Evolutionary conservation across 1,140 invertebrate genomes (phyloP), one percentile per base, ranked within the genome.

Genomic region (Philotrypesis tridentata): DNA sequence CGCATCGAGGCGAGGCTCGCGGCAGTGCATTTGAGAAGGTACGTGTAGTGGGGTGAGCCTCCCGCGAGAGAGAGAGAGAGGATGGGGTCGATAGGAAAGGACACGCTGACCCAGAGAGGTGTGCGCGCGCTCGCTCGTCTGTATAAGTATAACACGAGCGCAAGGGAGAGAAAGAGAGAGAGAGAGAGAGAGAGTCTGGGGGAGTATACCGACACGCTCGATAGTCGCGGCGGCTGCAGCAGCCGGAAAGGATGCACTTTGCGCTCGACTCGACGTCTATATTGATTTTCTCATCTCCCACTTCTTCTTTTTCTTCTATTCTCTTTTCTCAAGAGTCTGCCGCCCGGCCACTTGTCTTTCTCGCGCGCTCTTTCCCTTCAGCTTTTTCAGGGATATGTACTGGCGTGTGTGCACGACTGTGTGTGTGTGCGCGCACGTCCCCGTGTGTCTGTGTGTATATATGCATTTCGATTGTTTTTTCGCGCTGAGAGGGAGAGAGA

Each of bases 51-150:
- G 23, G 61, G 23, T 3, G 61, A 63, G 61, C 9, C 27, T 25
- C 25, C 25, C 61, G 27, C 61, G 61, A 3, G 55, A n/a, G 55
- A 27, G 23, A 25, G 61, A 3, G 55, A n/a, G 55, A 27, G 23
- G 61, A 65, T 65, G 61, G 11, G 77, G 67, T 79, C 77, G 77
- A 79, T 79, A 55, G 48, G 29, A 43, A 79, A 79, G 77, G 77
- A 79, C 77, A 79, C 67, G 77, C 67, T 79, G 77, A 79, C 77
- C 77, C 77, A 79, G 77, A 60, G 67, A n/a, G 29, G 60, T 8
- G 3, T n/a, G 60, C 25, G 12, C 9, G 23, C 1, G 65, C 14
- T 17, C 17, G 37, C 9, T 37, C 33, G 33, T 37, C 4, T 9
- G 33, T 48, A n/a, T n/a, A n/a, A n/a, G 27, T 6, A 43, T 25